A percentile compares a stretch with the other conserved stretches of the same genome.
phyloP scores from a whole-genome alignment of 2,113 vertebrate genomes.

The Cygnus buccinator region DNA sequence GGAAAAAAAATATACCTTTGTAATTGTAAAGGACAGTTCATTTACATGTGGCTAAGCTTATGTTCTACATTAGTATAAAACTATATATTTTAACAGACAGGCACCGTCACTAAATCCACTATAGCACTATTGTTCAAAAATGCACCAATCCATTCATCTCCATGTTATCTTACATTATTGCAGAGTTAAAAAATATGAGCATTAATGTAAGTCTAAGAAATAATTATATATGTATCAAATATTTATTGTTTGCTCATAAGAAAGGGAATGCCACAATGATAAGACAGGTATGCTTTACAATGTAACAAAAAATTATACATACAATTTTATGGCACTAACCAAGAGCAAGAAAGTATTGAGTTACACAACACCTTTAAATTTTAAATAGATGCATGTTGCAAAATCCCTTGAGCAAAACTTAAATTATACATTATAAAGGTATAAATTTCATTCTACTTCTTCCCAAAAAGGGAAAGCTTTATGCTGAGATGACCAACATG shows the following conservation, averaged over 20 bases:
- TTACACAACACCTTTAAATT: conserved; percentile 79
- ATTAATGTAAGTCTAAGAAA: neutral
- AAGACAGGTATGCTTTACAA: conserved; percentile 74
- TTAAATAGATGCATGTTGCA: conserved; percentile 73
- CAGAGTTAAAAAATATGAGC: neutral
- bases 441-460: conserved; percentile 66
- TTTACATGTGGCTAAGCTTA: neutral
- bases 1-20: neutral
- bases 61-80: neutral
- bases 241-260: conserved; percentile 69
- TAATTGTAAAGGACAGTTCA: neutral
- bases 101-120: neutral
- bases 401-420: conserved; percentile 72
- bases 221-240: conserved; percentile 42
- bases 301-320: conserved; percentile 70
- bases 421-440: conserved; percentile 75
- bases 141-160: neutral
- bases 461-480: conserved; percentile 14
- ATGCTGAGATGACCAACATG: neutral
- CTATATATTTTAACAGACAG: neutral
- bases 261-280: conserved; percentile 50
- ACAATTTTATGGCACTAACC: conserved; percentile 78
- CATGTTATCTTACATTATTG: neutral
- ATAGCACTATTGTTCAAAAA: neutral
- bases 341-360: conserved; percentile 72